These are phyloP conservation scores for Paraplagusia blochii DNA, from an alignment of 2,113 vertebrate species.

Conservation along the genomic window DNA sequence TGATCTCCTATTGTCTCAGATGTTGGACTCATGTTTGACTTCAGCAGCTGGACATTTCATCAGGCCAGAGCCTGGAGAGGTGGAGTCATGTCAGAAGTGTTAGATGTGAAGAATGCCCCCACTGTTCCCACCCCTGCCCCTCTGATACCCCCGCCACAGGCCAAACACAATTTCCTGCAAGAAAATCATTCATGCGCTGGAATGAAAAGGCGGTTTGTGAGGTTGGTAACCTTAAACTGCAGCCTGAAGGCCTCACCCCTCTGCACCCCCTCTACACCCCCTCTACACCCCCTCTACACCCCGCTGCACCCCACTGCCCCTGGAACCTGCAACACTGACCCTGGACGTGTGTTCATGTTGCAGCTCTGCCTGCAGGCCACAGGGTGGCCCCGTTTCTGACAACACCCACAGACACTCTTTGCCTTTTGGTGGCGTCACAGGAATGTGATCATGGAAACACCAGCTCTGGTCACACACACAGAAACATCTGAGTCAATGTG, in stretches of 20 bases:
- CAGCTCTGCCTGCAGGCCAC: conserved; percentile 54
- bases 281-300: no score
- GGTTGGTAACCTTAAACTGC: conserved; percentile 52
- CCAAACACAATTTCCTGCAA: conserved; percentile 30
- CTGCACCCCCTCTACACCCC: no score
- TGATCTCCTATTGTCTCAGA: not conserved
- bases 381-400: conserved; percentile 59
- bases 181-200: conserved; percentile 12
- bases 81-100: conserved; percentile 21
- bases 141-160: conserved; percentile 22
- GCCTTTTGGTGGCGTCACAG: no score
- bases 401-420: conserved; percentile 17
- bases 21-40: no score
- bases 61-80: not conserved
- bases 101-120: conserved; percentile 11
- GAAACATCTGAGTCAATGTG: no score
- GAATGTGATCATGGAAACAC: no score
- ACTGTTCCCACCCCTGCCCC: conserved; percentile 12
- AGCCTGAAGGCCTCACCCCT: conserved; percentile 43
- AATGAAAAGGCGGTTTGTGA: conserved; percentile 53
- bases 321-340: conserved; percentile 45
- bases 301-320: conserved; percentile 24
- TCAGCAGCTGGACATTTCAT: no score
- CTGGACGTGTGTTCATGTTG: conserved; percentile 49
- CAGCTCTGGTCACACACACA: no score